These are phyloP conservation scores for Brotula barbata DNA, from an alignment of 2,797 vertebrate genomes.

Conservation along the genomic window DNA sequence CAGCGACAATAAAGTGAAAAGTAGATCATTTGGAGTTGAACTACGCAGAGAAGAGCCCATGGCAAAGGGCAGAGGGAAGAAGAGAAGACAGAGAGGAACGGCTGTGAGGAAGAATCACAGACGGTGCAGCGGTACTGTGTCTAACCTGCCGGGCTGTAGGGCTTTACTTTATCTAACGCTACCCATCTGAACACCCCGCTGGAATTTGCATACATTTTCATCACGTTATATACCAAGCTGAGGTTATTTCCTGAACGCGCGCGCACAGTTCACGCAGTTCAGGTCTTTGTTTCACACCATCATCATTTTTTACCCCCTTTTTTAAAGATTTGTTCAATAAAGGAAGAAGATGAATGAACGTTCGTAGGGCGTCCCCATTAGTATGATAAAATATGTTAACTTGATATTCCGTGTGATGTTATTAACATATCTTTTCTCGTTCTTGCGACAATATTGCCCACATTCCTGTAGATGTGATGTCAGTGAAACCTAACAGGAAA, in stretches of 20 bases:
- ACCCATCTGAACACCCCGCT: slow-evolving; percentile 40
- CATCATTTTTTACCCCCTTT: no score
- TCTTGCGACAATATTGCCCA: neutral
- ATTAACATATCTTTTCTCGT: neutral
- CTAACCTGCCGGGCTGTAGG: slow-evolving; percentile 60
- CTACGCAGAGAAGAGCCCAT: slow-evolving; percentile 70
- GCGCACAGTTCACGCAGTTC: neutral
- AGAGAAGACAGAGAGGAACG: slow-evolving; percentile 50
- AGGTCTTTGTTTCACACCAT: slow-evolving; percentile 4
- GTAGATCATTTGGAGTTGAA: slow-evolving; percentile 65
- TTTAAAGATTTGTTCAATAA: slow-evolving; percentile 1
- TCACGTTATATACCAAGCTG: no score
- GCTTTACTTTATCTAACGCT: slow-evolving; percentile 61
- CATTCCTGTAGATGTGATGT: slow-evolving; percentile 5
- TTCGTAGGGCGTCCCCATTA: slow-evolving; percentile 13
- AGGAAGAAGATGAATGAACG: neutral
- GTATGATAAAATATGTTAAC: neutral
- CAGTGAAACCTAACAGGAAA: slow-evolving; percentile 6
- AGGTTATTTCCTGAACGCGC: neutral
- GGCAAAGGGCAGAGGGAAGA: slow-evolving; percentile 65
- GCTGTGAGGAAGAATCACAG: slow-evolving; percentile 67
- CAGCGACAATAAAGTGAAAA: slow-evolving; percentile 57
- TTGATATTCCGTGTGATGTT: neutral
- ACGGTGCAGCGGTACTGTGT: slow-evolving; percentile 60
- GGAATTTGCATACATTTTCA: slow-evolving; percentile 36